Percentiles rank a stretch among this genome's conserved stretches.
phyloP scores from a whole-genome alignment of 2,888 invertebrate species.

The Lochmaea capreae region DNA sequence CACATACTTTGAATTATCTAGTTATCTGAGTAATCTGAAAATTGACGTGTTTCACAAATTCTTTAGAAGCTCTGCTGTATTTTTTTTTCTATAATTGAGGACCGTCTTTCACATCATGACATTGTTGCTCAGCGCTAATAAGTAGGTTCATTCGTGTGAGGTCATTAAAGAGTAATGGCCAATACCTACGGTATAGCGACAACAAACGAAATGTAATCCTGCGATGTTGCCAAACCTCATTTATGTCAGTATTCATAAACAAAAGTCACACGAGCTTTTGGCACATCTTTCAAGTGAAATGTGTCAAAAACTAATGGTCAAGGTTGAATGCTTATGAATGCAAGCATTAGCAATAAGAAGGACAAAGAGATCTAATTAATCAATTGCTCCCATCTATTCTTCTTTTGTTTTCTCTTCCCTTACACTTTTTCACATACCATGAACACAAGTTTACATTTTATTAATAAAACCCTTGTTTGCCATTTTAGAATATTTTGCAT shows the following conservation, averaged over 20 bases:
- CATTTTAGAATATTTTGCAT: no score
- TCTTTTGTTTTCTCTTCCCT: no score
- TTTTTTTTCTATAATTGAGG: constrained; percentile 41
- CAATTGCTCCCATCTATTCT: no score
- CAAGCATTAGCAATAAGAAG: no score
- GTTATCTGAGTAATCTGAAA: constrained; percentile 6
- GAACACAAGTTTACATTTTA: no score
- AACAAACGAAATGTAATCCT: constrained; percentile 47
- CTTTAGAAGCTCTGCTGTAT: constrained; percentile 12
- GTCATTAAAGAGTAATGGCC: constrained; percentile 60
- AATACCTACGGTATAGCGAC: neutral
- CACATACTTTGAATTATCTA: neutral
- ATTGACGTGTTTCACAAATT: constrained; percentile 6
- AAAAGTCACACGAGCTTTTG: no score
- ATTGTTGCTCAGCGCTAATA: constrained; percentile 60
- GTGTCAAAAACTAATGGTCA: no score
- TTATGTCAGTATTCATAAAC: neutral
- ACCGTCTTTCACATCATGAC: constrained; percentile 54
- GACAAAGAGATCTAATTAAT: no score
- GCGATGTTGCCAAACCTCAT: neutral
- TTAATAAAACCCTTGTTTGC: no score
- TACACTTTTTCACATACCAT: no score
- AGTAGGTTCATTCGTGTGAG: constrained; percentile 59
- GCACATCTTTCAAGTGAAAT: no score
- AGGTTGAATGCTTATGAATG: no score